phyloP scores from a whole-genome alignment of 2,113 vertebrate species.

The Phocoena phocoena region DNA sequence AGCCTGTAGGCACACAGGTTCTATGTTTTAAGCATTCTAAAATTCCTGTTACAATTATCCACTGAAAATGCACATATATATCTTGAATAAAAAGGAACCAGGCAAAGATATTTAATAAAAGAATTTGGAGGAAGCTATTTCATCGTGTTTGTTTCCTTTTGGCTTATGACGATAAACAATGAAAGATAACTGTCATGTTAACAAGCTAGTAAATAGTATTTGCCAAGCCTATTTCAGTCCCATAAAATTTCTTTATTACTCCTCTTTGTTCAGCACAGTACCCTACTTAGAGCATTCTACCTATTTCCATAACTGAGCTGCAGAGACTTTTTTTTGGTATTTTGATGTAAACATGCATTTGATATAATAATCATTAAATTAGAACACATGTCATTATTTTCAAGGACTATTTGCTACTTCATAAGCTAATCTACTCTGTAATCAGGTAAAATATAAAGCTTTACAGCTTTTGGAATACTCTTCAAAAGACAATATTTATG shows the following conservation, averaged over 20 bases:
- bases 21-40: neutral
- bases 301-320: neutral
- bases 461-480: neutral
- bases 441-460: neutral
- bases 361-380: neutral
- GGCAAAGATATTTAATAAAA: neutral
- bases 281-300: neutral
- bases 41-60: neutral
- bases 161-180: neutral
- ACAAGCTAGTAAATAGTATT: neutral
- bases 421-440: neutral
- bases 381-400: neutral
- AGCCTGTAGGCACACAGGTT: neutral
- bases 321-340: neutral
- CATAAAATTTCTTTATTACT: neutral
- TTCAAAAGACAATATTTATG: neutral
- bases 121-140: neutral
- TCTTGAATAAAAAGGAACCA: slow-evolving; percentile 15
- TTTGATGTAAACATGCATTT: neutral
- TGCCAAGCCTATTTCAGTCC: neutral
- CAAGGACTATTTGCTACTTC: neutral
- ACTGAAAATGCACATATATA: neutral
- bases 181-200: neutral
- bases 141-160: neutral
- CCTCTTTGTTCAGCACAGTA: neutral